Base-by-base conservation (phyloP, 1,140 invertebrate species). In the Leptopilina boulardi region DNA sequence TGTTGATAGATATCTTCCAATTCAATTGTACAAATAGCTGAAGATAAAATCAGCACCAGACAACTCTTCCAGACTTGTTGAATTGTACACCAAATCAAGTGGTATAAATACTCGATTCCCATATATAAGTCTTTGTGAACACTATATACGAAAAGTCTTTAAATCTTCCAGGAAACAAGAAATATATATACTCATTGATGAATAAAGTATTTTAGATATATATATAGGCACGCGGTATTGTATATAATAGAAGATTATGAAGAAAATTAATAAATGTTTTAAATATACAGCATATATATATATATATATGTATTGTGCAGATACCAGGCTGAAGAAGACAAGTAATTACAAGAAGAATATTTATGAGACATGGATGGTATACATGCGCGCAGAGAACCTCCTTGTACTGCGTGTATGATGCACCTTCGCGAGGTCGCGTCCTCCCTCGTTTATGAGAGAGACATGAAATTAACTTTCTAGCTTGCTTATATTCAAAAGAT, bases 381-480 rank as follows among this genome's bases (percentile, higher is more conserved):
- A 66, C 21, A 5, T 56, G 54, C n/a, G n/a, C n/a, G n/a, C n/a
- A 9, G 11, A 66, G 56, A 66, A 66, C 56, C 56, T 26, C 56
- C 56, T 30, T 34, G 23, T 66, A 15, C 11, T 30, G 3, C 23
- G 30, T 38, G 34, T 30, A 23, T 23, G 59, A 66, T 66, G 23
- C 59, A 66, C 59, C 59, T 66, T 66, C 59, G 59, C 59, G 59
- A 66, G 59, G 59, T 66, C 59, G 59, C 59, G 59, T 66, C 59
- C 59, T 74, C 73, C 72, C 26, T 54, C 13, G 18, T 41, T 38
- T 44, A 78, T 19, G 18, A 26, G 59, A 76, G 59, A 82, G 79
- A 78, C 59, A 66, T 75, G 76, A 78, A 82, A 82, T 74, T 70
- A 42, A 78, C 77, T 78, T 80, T 82, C 75, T 74, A 80, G 77